Evolutionary conservation across 2,797 vertebrate genomes (phyloP), one percentile per base, ranked within the genome.

Genomic region (Lindbergichthys nudifrons): DNA sequence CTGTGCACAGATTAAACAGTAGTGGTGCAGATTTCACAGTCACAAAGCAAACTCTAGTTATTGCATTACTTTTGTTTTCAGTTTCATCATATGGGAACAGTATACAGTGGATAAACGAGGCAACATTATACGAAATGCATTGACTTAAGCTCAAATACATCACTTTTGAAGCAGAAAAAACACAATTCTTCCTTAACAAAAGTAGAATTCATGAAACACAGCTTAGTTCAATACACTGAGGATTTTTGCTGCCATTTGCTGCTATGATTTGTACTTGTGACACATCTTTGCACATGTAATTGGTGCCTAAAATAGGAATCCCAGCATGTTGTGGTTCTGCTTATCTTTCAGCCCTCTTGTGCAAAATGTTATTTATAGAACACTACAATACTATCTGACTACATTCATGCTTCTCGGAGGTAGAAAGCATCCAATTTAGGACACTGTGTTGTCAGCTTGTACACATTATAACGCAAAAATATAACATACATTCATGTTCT

Each of bases 1-100:
- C 79, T 57, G 69, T 68, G 78, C 50, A 46, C 54, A 0, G 16
- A 81, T 89, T 73, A 69, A 83, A 78, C 61, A 12, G 47, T 39
- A n/a, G 47, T 5, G 13, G 26, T 58, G 60, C 64, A 65, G 56
- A 61, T 46, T 69, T 77, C 26, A 58, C 41, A 10, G 8, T 9
- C 5, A 72, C 57, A 75, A 81, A 71, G 77, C 76, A 84, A 77
- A 73, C 16, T 58, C 63, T 48, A 10, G 51, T 63, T 48, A 61
- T 30, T 79, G 52, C 79, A 65, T 41, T 51, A 52, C 68, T 32
- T 68, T 71, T 75, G 70, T 78, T 16, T 50, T 36, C 26, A 58
- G 43, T 58, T 73, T 68, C 23, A 53, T 64, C 50, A 63, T 9
- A 26, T 13, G 42, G 45, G 15, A 51, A 23, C 13, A 6, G 10